Evolutionary conservation across 2,888 invertebrate genomes (phyloP).

Genomic region (Cyclophora punctaria): DNA sequence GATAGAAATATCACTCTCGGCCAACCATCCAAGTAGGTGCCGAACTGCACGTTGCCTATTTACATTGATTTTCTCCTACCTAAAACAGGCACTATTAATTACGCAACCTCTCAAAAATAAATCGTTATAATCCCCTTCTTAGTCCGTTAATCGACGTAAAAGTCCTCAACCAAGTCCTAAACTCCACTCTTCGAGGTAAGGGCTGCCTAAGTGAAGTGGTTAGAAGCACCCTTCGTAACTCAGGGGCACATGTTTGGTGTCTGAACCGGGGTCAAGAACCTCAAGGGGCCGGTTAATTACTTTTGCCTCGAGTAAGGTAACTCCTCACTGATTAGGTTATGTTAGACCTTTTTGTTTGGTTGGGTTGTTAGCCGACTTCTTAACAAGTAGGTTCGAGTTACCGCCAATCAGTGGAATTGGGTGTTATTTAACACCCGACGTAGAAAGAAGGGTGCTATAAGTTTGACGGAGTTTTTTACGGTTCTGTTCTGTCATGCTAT

Average conservation of each 20-base stretch:
- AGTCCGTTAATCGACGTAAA: neutral
- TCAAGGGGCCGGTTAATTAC: slow-evolving; percentile 16
- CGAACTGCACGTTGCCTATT: too few relatives aligned
- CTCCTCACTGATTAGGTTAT: slow-evolving; percentile 18
- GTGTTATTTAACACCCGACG: too few relatives aligned
- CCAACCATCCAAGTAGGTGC: too few relatives aligned
- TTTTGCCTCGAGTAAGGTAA: slow-evolving; percentile 13
- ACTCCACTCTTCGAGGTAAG: slow-evolving; percentile 2
- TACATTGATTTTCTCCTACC: too few relatives aligned
- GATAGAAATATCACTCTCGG: too few relatives aligned
- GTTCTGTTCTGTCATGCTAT: too few relatives aligned
- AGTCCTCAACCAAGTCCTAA: neutral
- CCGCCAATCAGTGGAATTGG: too few relatives aligned
- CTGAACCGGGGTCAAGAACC: slow-evolving; percentile 7
- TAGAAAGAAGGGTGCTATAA: too few relatives aligned
- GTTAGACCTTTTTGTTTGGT: neutral
- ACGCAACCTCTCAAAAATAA: slow-evolving; percentile 5
- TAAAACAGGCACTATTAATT: slow-evolving; percentile 2
- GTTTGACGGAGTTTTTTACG: too few relatives aligned
- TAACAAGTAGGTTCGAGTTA: too few relatives aligned
- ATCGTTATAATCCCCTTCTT: neutral
- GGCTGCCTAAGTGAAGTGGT: slow-evolving; percentile 9
- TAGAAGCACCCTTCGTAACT: neutral
- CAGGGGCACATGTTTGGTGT: neutral
- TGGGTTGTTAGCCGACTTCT: too few relatives aligned